Percentiles rank a stretch among this genome's conserved stretches.
These are phyloP conservation scores for Corapipo altera DNA, from an alignment of 2,113 vertebrate genomes.

Conservation along the genomic window DNA sequence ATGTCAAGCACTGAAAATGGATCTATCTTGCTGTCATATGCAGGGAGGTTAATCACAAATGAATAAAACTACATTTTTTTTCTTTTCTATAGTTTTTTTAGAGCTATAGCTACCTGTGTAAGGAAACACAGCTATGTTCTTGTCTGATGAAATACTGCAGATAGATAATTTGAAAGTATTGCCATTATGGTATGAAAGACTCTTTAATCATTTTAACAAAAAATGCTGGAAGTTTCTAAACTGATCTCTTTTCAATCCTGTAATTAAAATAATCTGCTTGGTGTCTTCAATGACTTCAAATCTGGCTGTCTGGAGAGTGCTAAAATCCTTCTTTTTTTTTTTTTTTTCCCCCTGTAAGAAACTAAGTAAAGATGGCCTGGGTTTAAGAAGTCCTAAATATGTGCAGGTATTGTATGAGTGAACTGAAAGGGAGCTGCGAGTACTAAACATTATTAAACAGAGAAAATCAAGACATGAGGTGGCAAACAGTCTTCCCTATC, in stretches of 20 bases:
- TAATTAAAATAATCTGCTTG: neutral
- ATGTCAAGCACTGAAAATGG: neutral
- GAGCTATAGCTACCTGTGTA: neutral
- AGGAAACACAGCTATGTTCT: neutral
- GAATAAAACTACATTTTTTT: neutral
- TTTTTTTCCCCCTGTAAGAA: neutral
- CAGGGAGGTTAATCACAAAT: neutral
- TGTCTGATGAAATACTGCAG: neutral
- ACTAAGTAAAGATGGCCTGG: neutral
- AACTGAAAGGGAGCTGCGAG: neutral
- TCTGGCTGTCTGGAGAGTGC: neutral
- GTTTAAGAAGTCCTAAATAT: neutral
- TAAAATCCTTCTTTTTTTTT: neutral
- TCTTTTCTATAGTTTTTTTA: neutral
- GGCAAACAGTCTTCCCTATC: neutral
- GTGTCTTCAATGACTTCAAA: neutral
- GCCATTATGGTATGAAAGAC: neutral
- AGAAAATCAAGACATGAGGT: neutral
- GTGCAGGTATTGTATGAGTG: neutral
- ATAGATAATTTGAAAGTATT: neutral
- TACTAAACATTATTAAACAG: neutral
- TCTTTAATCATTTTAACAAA: neutral
- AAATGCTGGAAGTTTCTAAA: neutral
- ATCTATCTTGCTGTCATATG: neutral
- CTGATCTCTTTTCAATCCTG: neutral